Evolutionary conservation across 1,140 invertebrate species (phyloP).

Genomic region (Hyles euphorbiae): DNA sequence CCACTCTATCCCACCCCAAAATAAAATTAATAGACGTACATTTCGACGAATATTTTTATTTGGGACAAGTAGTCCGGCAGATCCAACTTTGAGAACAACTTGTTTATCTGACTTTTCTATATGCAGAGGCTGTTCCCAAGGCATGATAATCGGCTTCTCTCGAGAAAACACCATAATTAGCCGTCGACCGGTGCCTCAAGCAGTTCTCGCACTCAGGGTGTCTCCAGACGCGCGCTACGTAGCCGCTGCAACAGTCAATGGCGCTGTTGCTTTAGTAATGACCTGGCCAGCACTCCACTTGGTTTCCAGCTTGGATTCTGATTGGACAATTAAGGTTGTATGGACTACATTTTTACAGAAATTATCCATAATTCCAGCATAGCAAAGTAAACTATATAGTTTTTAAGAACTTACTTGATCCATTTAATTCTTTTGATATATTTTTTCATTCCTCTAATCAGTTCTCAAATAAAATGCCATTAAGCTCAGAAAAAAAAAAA

Average conservation of each 20-base stretch:
- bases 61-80: no score
- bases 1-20: no score
- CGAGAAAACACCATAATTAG: constrained; percentile 18
- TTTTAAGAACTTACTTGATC: no score
- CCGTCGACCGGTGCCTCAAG: constrained; percentile 8
- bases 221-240: constrained; percentile 53
- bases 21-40: no score
- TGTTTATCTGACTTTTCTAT: neutral
- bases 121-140: constrained; percentile 45
- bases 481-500: no score
- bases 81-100: neutral
- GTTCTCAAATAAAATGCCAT: no score
- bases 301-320: constrained; percentile 22
- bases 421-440: no score
- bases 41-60: no score
- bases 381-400: no score
- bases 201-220: constrained; percentile 34
- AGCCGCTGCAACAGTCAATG: constrained; percentile 31
- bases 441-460: no score
- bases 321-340: constrained; percentile 42
- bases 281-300: constrained; percentile 41
- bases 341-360: neutral
- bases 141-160: constrained; percentile 28
- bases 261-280: constrained; percentile 26
- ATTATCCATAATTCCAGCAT: no score